Evolutionary conservation across 2,797 vertebrate species (phyloP).

Genomic region (Pangasius djambal): DNA sequence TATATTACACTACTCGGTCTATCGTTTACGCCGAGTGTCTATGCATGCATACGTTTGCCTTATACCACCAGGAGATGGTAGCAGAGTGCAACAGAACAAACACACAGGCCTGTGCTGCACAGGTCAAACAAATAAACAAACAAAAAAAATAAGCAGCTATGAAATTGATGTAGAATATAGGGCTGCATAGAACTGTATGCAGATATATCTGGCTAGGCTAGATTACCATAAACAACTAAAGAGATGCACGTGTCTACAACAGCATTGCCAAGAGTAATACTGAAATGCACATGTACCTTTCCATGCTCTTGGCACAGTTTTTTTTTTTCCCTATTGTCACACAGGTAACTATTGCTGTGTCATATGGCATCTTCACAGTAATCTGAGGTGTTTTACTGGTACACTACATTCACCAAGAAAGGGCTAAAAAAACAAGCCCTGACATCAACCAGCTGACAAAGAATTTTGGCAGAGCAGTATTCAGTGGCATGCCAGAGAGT

Average conservation of each 20-base stretch:
- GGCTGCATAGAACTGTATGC: background rate
- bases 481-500: background rate
- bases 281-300: background rate
- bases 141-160: background rate
- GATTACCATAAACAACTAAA: background rate
- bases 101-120: background rate
- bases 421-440: background rate
- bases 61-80: slow-evolving; percentile 71
- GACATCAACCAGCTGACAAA: background rate
- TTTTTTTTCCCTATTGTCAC: slow-evolving; percentile 61
- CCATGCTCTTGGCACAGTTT: slow-evolving; percentile 32
- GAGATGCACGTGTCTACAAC: background rate
- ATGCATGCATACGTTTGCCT: slow-evolving; percentile 6
- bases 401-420: background rate
- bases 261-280: background rate
- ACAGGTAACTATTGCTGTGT: slow-evolving; percentile 72
- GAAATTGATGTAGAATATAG: background rate
- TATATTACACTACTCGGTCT: no score
- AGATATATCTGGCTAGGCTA: background rate
- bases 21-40: background rate
- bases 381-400: slow-evolving; percentile 67
- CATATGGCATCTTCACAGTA: slow-evolving; percentile 58
- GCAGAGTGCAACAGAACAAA: slow-evolving; percentile 61
- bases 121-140: background rate
- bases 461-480: background rate